These are phyloP conservation scores for Psilopsiagon aurifrons DNA, from an alignment of 2,113 vertebrate species.

Conservation along the genomic window DNA sequence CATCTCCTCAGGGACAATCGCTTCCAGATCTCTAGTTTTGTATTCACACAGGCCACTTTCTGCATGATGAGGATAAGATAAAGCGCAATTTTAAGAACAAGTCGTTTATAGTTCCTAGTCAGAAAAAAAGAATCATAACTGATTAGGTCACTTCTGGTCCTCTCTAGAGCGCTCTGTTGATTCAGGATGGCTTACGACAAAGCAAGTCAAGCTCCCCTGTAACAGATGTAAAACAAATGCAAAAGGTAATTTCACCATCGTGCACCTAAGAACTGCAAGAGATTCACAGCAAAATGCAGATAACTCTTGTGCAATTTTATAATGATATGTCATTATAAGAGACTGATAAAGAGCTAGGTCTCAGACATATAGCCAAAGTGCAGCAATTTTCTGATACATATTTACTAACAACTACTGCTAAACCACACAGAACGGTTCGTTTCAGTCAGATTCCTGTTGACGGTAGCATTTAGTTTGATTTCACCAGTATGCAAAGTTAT, in stretches of 20 bases:
- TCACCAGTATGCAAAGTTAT: background rate
- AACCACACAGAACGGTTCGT: background rate
- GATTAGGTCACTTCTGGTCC: background rate
- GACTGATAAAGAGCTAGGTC: background rate
- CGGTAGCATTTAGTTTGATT: background rate
- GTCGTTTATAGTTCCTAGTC: background rate
- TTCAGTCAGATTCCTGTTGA: background rate
- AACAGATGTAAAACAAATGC: background rate
- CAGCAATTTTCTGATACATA: background rate
- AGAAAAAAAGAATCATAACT: background rate
- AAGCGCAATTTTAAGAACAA: background rate
- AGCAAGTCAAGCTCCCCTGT: background rate
- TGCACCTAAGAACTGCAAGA: background rate
- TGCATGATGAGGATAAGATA: background rate
- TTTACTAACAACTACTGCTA: background rate
- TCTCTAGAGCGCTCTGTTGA: background rate
- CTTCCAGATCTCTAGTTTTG: background rate
- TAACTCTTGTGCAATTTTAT: background rate
- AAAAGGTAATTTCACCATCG: background rate
- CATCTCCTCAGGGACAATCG: background rate
- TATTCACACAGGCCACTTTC: background rate
- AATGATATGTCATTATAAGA: rapidly evolving
- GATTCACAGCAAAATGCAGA: background rate
- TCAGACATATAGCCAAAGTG: background rate
- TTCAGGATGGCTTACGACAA: background rate